Base-by-base conservation (phyloP, 2,113 vertebrate species). In the Drymodes brunneopygia region DNA sequence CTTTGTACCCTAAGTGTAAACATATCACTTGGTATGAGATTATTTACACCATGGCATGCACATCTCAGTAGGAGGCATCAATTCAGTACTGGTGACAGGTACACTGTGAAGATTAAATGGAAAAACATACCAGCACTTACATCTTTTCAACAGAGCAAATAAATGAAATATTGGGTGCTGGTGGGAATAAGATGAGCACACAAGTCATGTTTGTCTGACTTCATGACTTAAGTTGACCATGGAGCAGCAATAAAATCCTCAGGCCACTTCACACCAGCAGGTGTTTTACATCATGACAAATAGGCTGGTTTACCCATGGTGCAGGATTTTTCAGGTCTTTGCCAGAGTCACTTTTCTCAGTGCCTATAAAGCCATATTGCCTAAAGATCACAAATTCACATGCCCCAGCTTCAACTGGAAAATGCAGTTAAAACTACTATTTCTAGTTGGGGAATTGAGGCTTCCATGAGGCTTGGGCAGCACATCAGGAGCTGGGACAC, bases 261-360 rank as follows among this genome's bases (percentile, higher is more conserved):
- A 92, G 93, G 40, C 40, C 62, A 54, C 90, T 92, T 91, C 40
- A 70, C 54, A 90, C 73, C 47, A 88, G 85, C 88, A 86, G 87
- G 58, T 95, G 85, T 85, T 95, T 77, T 93, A 81, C 65, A 86
- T 92, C 58, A 45, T 35, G 58, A 56, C 60, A 83, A 96, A 91
- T 57, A 91, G 90, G 47, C 16, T 80, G 54, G 47, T 81, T 95
- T 92, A 91, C 42, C 40, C 35, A 36, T 29, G 15, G 19, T 71
- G n/a, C 35, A 92, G 42, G 67, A 54, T 88, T 86, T 93, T 81
- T 80, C 87, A 92, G 44, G 24, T 77, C 42, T 83, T 92, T 50
- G 8, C 38, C 80, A 58, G 27, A 90, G 45, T 44, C 11, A 14
- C 50, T 92, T 77, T 87, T 80, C 42, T 75, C 35, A 62, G 29